Evolutionary conservation across 2,113 vertebrate species (phyloP).

Genomic region (Lophura nycthemera): DNA sequence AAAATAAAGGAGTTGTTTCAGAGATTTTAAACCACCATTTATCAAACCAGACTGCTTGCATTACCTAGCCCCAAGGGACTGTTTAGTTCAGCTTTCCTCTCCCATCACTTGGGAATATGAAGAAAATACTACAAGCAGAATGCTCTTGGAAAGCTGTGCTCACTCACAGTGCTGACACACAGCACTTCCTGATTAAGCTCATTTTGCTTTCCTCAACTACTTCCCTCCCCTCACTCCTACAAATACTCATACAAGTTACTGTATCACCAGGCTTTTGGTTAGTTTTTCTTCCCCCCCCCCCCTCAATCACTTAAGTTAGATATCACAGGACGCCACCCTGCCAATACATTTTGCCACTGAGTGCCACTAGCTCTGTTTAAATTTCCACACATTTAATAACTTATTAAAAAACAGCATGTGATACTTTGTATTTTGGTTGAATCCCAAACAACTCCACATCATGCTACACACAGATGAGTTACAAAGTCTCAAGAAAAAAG

Average conservation of each 20-base stretch:
- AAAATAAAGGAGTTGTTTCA: not conserved
- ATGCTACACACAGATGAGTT: not conserved
- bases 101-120: not conserved
- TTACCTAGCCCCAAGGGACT: not conserved
- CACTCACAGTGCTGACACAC: not conserved
- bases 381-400: not conserved
- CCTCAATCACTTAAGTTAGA: not conserved
- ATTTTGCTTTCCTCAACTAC: not conserved
- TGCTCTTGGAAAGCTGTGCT: not conserved
- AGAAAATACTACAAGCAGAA: not conserved
- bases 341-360: not conserved
- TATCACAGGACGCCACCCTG: not conserved
- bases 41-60: not conserved
- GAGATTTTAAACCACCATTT: constrained; percentile 4
- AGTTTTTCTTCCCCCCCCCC: too few relatives aligned
- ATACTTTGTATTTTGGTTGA: not conserved
- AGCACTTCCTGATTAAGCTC: not conserved
- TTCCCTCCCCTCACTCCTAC: not conserved
- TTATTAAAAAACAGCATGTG: not conserved
- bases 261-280: not conserved
- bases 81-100: not conserved
- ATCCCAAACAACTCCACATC: not conserved
- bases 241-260: not conserved
- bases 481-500: not conserved
- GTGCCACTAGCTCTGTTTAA: not conserved